These are phyloP conservation scores for Zeus faber DNA, from an alignment of 2,113 vertebrate species.

Conservation along the genomic window DNA sequence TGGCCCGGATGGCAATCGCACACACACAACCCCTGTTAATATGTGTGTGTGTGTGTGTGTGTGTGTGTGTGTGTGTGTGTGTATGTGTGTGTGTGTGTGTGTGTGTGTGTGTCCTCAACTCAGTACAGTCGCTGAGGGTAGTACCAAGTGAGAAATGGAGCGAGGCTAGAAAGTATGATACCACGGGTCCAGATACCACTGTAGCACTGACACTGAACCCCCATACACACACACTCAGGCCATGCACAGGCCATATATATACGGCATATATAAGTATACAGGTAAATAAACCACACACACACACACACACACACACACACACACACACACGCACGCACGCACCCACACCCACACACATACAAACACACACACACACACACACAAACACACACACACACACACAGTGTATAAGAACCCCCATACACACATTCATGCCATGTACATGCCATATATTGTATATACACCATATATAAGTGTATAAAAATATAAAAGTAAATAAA, in stretches of 20 bases:
- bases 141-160: slow-evolving; percentile 27
- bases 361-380: background rate
- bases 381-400: slow-evolving; percentile 2
- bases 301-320: background rate
- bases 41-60: slow-evolving; percentile 8
- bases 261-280: too few species aligned
- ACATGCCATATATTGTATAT: background rate
- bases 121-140: background rate
- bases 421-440: background rate
- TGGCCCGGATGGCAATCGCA: slow-evolving; percentile 7
- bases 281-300: background rate
- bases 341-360: slow-evolving; percentile 1
- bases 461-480: background rate
- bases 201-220: background rate
- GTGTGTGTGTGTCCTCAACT: slow-evolving; percentile 1
- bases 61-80: slow-evolving; percentile 7
- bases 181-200: slow-evolving; percentile 4
- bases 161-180: slow-evolving; percentile 18
- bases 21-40: background rate
- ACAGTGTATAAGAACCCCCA: background rate
- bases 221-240: background rate
- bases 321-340: background rate
- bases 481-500: background rate
- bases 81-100: slow-evolving; percentile 2
- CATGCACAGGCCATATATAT: too few species aligned